Percentiles rank a stretch among this genome's conserved stretches.
Conservation (phyloP, 2,113 vertebrate genomes). For the Narcine bancroftii region DNA sequence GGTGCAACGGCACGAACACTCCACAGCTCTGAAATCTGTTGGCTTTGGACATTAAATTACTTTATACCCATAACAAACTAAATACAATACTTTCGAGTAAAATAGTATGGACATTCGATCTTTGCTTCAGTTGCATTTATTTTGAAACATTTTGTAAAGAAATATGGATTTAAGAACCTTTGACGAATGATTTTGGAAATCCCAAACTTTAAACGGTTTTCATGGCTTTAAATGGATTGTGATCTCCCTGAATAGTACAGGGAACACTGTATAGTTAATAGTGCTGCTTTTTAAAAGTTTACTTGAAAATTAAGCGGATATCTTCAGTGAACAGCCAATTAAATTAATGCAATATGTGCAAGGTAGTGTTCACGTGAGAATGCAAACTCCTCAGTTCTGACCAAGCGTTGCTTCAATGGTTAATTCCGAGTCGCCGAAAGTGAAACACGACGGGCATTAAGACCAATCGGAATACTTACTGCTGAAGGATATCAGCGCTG, state of each 20-base stretch:
- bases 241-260: background rate
- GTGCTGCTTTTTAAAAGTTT: background rate
- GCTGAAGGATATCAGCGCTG: slow-evolving; percentile 24
- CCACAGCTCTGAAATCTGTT: background rate
- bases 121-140: background rate
- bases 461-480: background rate
- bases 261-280: background rate
- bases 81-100: background rate
- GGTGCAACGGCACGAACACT: no score
- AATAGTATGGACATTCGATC: background rate
- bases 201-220: background rate
- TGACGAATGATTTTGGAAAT: background rate
- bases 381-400: background rate
- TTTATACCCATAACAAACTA: background rate
- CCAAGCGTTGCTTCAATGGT: background rate
- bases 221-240: background rate
- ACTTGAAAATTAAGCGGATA: background rate
- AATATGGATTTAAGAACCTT: background rate
- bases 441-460: slow-evolving; percentile 14
- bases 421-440: background rate
- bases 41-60: background rate
- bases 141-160: background rate
- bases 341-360: background rate
- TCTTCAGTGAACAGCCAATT: background rate
- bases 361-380: background rate